Evolutionary conservation across 2,113 vertebrate genomes (phyloP).

Genomic region (Prochilodus magdalenae): DNA sequence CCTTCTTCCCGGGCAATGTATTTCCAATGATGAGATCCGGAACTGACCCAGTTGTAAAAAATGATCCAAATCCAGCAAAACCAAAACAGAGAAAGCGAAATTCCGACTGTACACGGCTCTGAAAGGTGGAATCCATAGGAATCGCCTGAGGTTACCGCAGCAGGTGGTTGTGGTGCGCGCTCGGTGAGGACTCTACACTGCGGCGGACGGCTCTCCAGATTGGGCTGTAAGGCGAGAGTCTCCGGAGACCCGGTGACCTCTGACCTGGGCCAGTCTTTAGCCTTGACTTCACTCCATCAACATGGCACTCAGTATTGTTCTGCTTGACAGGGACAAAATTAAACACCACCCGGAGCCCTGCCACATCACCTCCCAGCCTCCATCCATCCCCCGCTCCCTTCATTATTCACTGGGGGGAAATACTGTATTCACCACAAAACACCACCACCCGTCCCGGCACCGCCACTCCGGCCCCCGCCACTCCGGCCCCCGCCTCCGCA

Average conservation of each 20-base stretch:
- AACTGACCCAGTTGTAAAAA: no score
- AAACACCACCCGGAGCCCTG: conserved; percentile 40
- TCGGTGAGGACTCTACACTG: not conserved
- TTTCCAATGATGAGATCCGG: no score
- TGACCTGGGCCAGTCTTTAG: conserved; percentile 50
- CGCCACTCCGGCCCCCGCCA: no score
- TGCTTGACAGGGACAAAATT: conserved; percentile 53
- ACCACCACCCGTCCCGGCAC: not conserved
- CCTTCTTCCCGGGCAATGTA: no score
- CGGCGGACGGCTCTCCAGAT: conserved; percentile 4
- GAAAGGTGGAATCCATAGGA: no score
- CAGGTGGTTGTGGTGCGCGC: no score
- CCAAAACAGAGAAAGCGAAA: no score
- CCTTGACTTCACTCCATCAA: conserved; percentile 59
- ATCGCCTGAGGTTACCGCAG: no score
- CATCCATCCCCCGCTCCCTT: not conserved
- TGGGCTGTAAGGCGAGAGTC: conserved; percentile 38
- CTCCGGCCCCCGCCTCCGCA: no score
- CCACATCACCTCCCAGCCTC: not conserved
- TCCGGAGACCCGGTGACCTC: conserved; percentile 20
- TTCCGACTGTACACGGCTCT: no score
- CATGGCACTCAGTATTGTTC: conserved; percentile 44
- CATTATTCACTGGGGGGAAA: not conserved
- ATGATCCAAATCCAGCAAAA: no score
- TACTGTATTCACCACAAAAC: not conserved